Conservation (phyloP, 2,113 vertebrate genomes). For the Trogon melanurus region DNA sequence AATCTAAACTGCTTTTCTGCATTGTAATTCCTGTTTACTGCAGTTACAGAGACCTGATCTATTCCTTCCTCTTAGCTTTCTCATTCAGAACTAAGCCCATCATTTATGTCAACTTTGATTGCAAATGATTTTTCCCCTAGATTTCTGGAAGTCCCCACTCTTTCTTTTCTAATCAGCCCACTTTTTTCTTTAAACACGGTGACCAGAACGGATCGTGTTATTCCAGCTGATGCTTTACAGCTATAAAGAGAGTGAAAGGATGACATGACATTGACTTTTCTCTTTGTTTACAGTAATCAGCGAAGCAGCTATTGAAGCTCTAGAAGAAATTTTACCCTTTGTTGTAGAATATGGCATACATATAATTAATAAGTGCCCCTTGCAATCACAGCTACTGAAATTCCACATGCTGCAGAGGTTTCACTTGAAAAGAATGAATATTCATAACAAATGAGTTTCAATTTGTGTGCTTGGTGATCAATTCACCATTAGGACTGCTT, state of each 20-base stretch:
- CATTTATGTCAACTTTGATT: background rate
- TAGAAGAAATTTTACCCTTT: background rate
- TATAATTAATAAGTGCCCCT: background rate
- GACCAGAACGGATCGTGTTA: background rate
- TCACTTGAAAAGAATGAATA: background rate
- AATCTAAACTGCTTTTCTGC: background rate
- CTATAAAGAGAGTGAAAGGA: background rate
- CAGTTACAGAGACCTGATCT: background rate
- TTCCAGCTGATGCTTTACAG: background rate
- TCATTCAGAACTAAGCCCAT: background rate
- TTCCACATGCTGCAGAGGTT: background rate
- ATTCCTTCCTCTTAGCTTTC: background rate
- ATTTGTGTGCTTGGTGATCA: background rate
- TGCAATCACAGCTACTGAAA: background rate
- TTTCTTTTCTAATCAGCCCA: background rate
- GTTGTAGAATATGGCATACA: background rate
- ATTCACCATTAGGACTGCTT: background rate
- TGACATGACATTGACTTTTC: background rate
- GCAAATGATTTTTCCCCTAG: background rate
- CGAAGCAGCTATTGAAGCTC: background rate
- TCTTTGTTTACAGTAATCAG: background rate
- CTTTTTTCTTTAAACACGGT: background rate
- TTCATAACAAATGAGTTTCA: background rate
- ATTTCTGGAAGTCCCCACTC: background rate
- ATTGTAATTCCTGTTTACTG: background rate